Percentiles rank a stretch among this genome's conserved stretches.
These are phyloP conservation scores for Philopotamus ludificatus DNA, from an alignment of 1,140 invertebrate species.

Conservation along the genomic window DNA sequence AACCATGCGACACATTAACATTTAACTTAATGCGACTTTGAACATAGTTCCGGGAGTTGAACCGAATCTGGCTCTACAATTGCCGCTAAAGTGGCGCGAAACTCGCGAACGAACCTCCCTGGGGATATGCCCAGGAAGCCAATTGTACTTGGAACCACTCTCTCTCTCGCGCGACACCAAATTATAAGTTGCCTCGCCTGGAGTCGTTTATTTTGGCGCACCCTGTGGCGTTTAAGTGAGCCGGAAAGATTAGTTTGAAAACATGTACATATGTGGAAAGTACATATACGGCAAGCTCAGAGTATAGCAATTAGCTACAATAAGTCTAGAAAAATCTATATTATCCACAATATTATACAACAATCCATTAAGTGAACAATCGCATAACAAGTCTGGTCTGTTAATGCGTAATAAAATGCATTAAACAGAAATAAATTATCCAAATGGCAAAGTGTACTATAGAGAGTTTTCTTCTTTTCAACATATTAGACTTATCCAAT, in stretches of 20 bases:
- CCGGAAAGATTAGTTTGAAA: background rate
- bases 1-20: constrained; percentile 40
- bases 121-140: background rate
- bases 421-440: too few relatives aligned
- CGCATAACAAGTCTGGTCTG: too few relatives aligned
- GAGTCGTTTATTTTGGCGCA: background rate
- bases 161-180: background rate
- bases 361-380: too few relatives aligned
- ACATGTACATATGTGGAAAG: background rate
- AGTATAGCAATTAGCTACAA: too few relatives aligned
- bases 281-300: too few relatives aligned
- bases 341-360: too few relatives aligned
- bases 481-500: too few relatives aligned
- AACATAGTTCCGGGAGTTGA: constrained; percentile 27
- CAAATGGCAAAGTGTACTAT: too few relatives aligned
- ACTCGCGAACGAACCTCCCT: background rate
- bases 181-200: background rate
- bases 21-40: constrained; percentile 40
- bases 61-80: constrained; percentile 12
- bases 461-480: too few relatives aligned
- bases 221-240: background rate
- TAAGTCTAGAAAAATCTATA: too few relatives aligned
- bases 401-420: too few relatives aligned
- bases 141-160: constrained; percentile 6
- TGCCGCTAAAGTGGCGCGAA: background rate